phyloP scores from a whole-genome alignment of 2,797 vertebrate species.

The Catamblyrhynchus diadema region DNA sequence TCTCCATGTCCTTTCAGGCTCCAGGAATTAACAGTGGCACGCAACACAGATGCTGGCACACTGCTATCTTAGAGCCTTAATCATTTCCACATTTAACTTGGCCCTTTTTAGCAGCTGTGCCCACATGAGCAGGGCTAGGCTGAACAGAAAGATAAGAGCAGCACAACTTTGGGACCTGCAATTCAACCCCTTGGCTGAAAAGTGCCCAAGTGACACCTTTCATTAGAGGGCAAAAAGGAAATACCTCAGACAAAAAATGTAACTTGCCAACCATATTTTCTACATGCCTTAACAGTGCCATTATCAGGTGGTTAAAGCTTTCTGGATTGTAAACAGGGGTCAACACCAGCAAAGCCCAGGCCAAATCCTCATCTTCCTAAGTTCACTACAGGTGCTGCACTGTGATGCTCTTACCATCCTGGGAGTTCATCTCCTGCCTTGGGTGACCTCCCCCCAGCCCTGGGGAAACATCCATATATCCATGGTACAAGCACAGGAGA shows the following conservation, averaged over 20 bases:
- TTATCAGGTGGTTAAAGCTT: background rate
- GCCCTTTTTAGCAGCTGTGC: conserved; percentile 8
- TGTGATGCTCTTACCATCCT: background rate
- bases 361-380: background rate
- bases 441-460: background rate
- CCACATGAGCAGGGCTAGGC: background rate
- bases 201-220: background rate
- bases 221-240: background rate
- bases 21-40: background rate
- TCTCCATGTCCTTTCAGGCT: background rate
- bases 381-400: background rate
- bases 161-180: background rate
- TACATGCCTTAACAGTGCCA: background rate
- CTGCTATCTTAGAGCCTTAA: background rate
- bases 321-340: background rate
- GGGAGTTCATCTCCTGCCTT: background rate
- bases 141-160: background rate
- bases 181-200: background rate
- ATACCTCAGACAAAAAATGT: background rate
- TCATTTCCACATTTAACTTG: conserved; percentile 27
- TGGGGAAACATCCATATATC: rapidly evolving
- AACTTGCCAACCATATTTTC: background rate
- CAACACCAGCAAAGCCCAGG: background rate
- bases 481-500: rapidly evolving
- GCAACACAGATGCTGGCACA: background rate